Percentiles rank a stretch among this genome's conserved stretches.
Conservation (phyloP, 2,113 vertebrate genomes). For the Anguilla rostrata region DNA sequence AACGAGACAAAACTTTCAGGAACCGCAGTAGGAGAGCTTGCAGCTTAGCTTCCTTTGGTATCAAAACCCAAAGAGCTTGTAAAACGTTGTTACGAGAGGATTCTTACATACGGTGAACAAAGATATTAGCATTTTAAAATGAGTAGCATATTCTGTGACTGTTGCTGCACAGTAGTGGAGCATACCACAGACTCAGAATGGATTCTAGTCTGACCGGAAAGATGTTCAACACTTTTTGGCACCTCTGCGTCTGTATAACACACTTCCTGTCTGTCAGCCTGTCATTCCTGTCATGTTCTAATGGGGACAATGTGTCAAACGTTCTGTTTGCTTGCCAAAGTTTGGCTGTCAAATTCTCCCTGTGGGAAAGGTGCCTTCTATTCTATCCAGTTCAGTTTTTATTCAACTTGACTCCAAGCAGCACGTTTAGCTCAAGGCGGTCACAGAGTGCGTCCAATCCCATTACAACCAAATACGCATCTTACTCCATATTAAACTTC, state of each 20-base stretch:
- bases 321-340: neutral
- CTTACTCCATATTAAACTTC: neutral
- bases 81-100: too few species aligned
- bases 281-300: too few species aligned
- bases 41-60: neutral
- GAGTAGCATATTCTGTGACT: too few species aligned
- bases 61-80: neutral
- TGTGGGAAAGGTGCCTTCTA: neutral
- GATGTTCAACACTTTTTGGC: too few species aligned
- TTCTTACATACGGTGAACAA: neutral
- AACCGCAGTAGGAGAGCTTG: neutral
- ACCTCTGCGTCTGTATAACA: too few species aligned
- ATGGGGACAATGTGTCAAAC: too few species aligned
- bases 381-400: neutral
- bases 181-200: too few species aligned
- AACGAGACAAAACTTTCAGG: conserved; percentile 33
- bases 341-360: neutral
- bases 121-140: neutral
- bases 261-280: too few species aligned
- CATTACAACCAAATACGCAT: neutral
- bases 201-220: too few species aligned
- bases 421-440: neutral
- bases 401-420: neutral
- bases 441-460: neutral
- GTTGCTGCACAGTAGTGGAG: too few species aligned